phyloP scores from a whole-genome alignment of 2,113 vertebrate species.

The Mirounga angustirostris region DNA sequence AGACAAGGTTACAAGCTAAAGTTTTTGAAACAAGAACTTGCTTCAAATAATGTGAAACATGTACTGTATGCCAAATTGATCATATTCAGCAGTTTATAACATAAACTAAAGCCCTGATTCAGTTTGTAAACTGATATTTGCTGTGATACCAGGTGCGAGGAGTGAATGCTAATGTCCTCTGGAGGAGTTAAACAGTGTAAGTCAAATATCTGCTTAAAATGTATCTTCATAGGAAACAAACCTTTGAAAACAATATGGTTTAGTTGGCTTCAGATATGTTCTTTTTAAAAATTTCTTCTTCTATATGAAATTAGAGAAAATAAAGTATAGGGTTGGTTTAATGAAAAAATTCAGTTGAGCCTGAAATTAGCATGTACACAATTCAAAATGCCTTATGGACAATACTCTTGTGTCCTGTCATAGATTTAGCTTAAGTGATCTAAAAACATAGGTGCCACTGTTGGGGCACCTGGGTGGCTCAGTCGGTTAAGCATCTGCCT shows the following conservation, averaged over 20 bases:
- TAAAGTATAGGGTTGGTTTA: background rate
- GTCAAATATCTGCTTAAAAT: slow-evolving; percentile 4
- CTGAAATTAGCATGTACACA: slow-evolving; percentile 13
- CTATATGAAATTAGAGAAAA: background rate
- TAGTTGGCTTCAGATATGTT: background rate
- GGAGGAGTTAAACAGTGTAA: background rate
- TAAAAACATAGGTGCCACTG: background rate
- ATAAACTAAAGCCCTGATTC: background rate
- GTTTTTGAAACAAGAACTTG: slow-evolving; percentile 22
- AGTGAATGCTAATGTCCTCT: background rate
- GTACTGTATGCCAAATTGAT: background rate
- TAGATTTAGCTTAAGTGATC: background rate
- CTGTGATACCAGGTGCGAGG: background rate
- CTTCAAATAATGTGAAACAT: background rate
- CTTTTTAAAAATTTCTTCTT: background rate
- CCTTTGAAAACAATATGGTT: background rate
- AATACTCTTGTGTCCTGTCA: background rate
- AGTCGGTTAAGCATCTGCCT: background rate
- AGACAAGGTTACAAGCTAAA: background rate
- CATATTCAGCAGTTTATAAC: background rate
- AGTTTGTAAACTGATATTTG: background rate
- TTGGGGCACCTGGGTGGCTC: background rate
- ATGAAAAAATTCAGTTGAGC: background rate
- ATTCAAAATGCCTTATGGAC: background rate
- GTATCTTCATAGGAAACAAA: background rate